A percentile compares a stretch with the other conserved stretches of the same genome.
Conservation (phyloP, 2,797 vertebrate species). For the Aeoliscus strigatus region DNA sequence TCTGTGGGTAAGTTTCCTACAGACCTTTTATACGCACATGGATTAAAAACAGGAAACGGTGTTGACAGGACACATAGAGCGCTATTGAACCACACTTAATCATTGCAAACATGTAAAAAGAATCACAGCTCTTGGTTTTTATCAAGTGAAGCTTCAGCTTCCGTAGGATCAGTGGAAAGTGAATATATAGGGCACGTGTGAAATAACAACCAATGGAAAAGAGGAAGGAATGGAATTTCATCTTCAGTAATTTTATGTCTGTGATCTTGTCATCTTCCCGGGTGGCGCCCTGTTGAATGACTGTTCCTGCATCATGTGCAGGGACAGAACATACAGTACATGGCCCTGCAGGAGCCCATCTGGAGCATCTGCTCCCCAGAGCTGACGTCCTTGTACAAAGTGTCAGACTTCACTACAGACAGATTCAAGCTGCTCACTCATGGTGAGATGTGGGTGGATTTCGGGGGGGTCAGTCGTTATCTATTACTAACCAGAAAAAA, state of each 20-base stretch:
- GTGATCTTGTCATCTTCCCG: slow-evolving; percentile 11
- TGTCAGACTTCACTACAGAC: slow-evolving; percentile 14
- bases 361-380: slow-evolving; percentile 23
- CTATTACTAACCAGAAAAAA: no score
- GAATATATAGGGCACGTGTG: no score
- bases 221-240: slow-evolving; percentile 1
- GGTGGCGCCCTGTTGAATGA: neutral
- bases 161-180: no score
- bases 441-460: neutral
- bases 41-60: neutral
- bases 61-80: neutral
- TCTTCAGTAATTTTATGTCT: slow-evolving; percentile 20
- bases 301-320: neutral
- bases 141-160: no score
- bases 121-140: neutral
- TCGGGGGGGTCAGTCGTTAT: no score
- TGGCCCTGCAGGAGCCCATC: slow-evolving; percentile 17
- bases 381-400: slow-evolving; percentile 11
- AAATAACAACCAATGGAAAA: neutral
- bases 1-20: no score
- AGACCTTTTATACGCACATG: neutral
- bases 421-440: slow-evolving; percentile 29
- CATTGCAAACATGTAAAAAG: neutral
- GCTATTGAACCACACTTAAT: neutral
- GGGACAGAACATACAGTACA: slow-evolving; percentile 17